Evolutionary conservation across 2,113 vertebrate species (phyloP).

Genomic region (Bombycilla garrulus): DNA sequence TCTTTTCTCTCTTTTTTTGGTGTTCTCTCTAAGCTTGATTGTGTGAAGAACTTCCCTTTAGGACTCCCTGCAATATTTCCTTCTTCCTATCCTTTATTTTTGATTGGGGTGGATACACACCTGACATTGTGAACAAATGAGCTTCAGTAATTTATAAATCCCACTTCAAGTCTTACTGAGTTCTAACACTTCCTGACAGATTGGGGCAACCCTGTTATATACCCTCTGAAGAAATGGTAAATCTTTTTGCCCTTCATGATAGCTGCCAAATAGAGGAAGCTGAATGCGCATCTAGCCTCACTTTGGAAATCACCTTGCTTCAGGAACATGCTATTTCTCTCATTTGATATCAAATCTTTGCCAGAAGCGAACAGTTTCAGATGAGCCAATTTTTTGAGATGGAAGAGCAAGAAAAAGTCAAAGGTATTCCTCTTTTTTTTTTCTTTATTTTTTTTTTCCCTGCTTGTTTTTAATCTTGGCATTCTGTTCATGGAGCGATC

Average conservation of each 20-base stretch:
- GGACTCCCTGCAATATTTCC: not conserved
- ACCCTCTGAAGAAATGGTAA: slow-evolving; percentile 32
- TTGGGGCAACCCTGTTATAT: slow-evolving; percentile 54
- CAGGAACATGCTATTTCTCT: slow-evolving; percentile 47
- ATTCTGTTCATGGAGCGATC: slow-evolving; percentile 43
- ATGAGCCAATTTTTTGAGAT: slow-evolving; percentile 53
- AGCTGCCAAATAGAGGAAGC: slow-evolving; percentile 43
- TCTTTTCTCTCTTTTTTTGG: not conserved
- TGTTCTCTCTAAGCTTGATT: not conserved
- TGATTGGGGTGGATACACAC: slow-evolving; percentile 5
- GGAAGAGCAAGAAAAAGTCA: slow-evolving; percentile 47
- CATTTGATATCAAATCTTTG: slow-evolving; percentile 47
- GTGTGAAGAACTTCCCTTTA: not conserved
- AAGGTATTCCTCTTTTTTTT: slow-evolving; percentile 11
- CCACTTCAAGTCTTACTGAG: slow-evolving; percentile 2
- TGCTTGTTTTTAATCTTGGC: slow-evolving; percentile 45
- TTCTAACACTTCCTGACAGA: slow-evolving; percentile 62
- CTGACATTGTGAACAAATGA: slow-evolving; percentile 45
- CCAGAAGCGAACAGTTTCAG: slow-evolving; percentile 51
- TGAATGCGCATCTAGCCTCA: slow-evolving; percentile 44
- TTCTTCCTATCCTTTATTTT: not conserved
- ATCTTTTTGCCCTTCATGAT: slow-evolving; percentile 29
- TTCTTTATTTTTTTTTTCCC: not conserved
- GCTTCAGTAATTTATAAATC: slow-evolving; percentile 52
- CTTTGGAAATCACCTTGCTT: slow-evolving; percentile 54